Evolutionary conservation across 1,140 invertebrate genomes (phyloP).

Genomic region (Drosophila funebris): DNA sequence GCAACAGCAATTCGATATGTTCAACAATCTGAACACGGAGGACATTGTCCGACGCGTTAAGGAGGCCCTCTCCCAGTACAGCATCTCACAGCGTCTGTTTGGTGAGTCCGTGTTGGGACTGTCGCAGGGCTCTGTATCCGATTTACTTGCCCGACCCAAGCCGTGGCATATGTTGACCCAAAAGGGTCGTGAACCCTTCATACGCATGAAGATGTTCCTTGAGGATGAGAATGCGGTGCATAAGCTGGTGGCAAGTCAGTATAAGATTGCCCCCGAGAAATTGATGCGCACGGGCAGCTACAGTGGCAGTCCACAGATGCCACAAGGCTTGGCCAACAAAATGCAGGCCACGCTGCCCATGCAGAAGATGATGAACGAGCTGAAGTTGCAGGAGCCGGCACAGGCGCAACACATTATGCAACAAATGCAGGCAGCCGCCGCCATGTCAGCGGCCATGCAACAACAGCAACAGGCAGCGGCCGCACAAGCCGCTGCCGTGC

Average conservation of each 20-base stretch:
- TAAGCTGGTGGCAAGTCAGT: slow-evolving; percentile 97
- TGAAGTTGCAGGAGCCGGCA: slow-evolving; percentile 89
- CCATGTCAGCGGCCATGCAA: slow-evolving; percentile 85
- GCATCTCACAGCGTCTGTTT: slow-evolving; percentile 98
- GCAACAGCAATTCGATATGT: slow-evolving; percentile 99
- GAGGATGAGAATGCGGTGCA: slow-evolving; percentile 98
- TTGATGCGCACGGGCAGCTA: slow-evolving; percentile 97
- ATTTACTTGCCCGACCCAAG: slow-evolving; percentile 96
- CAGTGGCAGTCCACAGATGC: slow-evolving; percentile 91
- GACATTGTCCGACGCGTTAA: slow-evolving; percentile 99
- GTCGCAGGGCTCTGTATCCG: slow-evolving; percentile 97
- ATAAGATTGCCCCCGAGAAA: slow-evolving; percentile 98
- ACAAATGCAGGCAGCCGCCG: slow-evolving; percentile 85
- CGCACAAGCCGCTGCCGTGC: slow-evolving; percentile 85
- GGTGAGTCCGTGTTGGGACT: slow-evolving; percentile 98
- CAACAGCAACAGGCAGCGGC: slow-evolving; percentile 85
- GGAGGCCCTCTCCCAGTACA: slow-evolving; percentile 98
- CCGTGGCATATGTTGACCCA: slow-evolving; percentile 99
- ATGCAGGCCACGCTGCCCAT: slow-evolving; percentile 87
- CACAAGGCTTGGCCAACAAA: slow-evolving; percentile 89
- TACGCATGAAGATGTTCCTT: slow-evolving; percentile 99
- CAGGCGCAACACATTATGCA: slow-evolving; percentile 89
- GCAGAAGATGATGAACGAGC: slow-evolving; percentile 89
- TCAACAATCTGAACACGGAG: slow-evolving; percentile 99
- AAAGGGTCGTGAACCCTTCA: slow-evolving; percentile 98